phyloP scores from a whole-genome alignment of 2,113 vertebrate genomes.

The Tetrao urogallus region DNA sequence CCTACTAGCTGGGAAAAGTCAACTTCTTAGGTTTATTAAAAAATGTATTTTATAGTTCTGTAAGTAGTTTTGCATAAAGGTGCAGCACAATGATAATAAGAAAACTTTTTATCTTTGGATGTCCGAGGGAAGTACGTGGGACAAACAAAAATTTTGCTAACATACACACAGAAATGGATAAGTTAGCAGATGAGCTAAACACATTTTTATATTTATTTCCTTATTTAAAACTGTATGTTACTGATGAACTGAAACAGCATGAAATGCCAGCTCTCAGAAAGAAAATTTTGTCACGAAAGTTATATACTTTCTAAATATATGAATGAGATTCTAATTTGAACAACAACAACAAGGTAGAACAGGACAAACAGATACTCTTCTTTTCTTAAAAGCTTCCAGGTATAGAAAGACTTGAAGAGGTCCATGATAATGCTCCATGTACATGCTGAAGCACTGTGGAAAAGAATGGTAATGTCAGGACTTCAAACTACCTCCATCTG shows the following conservation, averaged over 20 bases:
- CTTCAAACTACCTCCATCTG: neutral
- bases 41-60: neutral
- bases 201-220: neutral
- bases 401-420: neutral
- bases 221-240: neutral
- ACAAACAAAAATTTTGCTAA: neutral
- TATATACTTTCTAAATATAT: neutral
- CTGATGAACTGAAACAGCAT: neutral
- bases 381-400: neutral
- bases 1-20: neutral
- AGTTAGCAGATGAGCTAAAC: neutral
- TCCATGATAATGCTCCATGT: neutral
- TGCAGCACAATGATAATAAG: neutral
- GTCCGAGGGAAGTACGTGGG: neutral
- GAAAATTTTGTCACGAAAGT: neutral
- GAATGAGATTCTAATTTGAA: neutral
- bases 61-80: neutral
- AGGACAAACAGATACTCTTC: neutral
- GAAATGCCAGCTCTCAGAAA: neutral
- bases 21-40: neutral
- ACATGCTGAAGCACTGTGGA: neutral
- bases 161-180: neutral
- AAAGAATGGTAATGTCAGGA: neutral
- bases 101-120: neutral
- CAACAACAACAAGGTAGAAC: neutral